Evolutionary conservation across 2,797 vertebrate genomes (phyloP).

Genomic region (Arrhamphus sclerolepis): DNA sequence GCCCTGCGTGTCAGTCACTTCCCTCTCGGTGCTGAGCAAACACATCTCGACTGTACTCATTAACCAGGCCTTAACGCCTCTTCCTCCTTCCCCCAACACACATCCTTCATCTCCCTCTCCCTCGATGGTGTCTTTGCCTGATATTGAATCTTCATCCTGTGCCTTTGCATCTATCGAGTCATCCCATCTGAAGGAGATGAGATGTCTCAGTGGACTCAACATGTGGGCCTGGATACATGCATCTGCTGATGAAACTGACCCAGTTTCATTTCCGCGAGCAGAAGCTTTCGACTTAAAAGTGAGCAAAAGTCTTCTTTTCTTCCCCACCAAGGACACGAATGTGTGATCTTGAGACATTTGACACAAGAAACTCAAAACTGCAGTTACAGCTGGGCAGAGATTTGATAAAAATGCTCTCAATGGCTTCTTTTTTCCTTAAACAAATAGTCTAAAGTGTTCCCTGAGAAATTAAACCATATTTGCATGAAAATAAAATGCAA

Average conservation of each 20-base stretch:
- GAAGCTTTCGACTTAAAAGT: not conserved
- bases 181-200: slow-evolving; percentile 16
- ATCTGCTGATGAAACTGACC: not conserved
- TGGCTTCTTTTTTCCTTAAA: not conserved
- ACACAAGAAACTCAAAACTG: not conserved
- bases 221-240: not conserved
- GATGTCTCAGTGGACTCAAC: slow-evolving; percentile 6
- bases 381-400: not conserved
- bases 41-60: slow-evolving; percentile 64
- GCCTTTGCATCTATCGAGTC: slow-evolving; percentile 23
- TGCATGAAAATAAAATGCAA: too few species aligned
- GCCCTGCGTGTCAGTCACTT: slow-evolving; percentile 52
- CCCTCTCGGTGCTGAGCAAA: slow-evolving; percentile 63
- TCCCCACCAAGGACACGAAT: not conserved
- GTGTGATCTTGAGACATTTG: slow-evolving; percentile 1
- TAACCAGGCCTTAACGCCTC: slow-evolving; percentile 49
- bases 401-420: not conserved
- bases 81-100: slow-evolving; percentile 10
- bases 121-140: slow-evolving; percentile 17
- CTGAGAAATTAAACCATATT: not conserved
- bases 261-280: not conserved
- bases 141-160: slow-evolving; percentile 13
- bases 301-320: not conserved
- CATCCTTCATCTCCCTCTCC: slow-evolving; percentile 26
- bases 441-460: not conserved